Conservation (phyloP, 2,797 vertebrate species). For the Gadopsis marmoratus region DNA sequence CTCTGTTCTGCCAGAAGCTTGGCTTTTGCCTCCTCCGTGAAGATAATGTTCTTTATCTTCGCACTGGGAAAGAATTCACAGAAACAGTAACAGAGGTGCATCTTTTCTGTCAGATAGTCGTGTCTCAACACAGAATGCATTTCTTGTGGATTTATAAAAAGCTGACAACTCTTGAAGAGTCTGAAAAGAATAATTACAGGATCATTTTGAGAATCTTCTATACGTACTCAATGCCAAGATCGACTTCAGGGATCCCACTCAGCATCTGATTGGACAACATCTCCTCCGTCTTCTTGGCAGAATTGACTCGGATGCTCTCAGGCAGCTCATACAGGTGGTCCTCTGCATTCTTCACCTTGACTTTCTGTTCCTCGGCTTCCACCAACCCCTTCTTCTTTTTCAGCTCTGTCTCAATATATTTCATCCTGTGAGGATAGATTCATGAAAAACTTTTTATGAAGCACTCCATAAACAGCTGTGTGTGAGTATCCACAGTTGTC, state of each 20-base stretch:
- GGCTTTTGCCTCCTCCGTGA: slow-evolving; percentile 97
- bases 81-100: background rate
- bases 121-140: background rate
- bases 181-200: background rate
- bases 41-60: slow-evolving; percentile 98
- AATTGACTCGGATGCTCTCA: slow-evolving; percentile 94
- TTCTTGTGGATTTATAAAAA: background rate
- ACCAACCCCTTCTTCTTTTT: slow-evolving; percentile 86
- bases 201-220: background rate
- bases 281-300: slow-evolving; percentile 98
- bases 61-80: slow-evolving; percentile 83
- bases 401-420: slow-evolving; percentile 88
- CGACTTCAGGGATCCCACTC: slow-evolving; percentile 97
- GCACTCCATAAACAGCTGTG: background rate
- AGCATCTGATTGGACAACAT: slow-evolving; percentile 99
- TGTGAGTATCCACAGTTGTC: background rate
- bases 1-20: slow-evolving; percentile 95
- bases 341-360: slow-evolving; percentile 95
- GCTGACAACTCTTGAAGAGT: background rate
- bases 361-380: slow-evolving; percentile 93
- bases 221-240: slow-evolving; percentile 95
- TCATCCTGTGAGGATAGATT: slow-evolving; percentile 80
- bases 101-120: background rate
- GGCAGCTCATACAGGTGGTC: slow-evolving; percentile 96
- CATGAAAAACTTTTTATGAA: background rate